Evolutionary conservation across 2,888 invertebrate species (phyloP).

Genomic region (Auanema freiburgensis): DNA sequence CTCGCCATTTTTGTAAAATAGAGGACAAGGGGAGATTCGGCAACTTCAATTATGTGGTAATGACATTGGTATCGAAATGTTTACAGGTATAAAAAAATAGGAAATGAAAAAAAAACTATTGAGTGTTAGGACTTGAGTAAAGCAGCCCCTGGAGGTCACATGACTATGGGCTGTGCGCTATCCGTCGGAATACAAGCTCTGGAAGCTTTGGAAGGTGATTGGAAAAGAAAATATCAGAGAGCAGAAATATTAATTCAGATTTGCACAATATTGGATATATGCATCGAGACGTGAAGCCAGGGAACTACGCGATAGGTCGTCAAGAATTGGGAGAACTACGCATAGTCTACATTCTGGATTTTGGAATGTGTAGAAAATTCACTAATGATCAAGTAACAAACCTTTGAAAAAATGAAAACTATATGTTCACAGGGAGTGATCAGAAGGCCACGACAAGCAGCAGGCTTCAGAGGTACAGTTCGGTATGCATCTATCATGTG

Average conservation of each 20-base stretch:
- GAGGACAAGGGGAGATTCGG: conserved; percentile 57
- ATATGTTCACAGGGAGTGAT: conserved; percentile 53
- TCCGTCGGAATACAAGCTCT: conserved; percentile 39
- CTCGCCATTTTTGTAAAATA: conserved; percentile 57
- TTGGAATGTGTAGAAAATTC: conserved; percentile 42
- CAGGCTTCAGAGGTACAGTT: conserved; percentile 60
- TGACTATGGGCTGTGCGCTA: conserved; percentile 46
- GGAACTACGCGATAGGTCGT: conserved; percentile 44
- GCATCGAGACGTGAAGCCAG: conserved; percentile 42
- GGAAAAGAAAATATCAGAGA: too few species aligned
- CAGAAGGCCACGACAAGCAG: conserved; percentile 55
- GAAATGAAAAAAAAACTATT: background rate
- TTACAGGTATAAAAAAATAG: conserved; percentile 24
- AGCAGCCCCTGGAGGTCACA: conserved; percentile 38
- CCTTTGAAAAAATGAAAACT: background rate
- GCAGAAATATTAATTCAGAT: conserved; percentile 30
- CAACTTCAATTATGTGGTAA: conserved; percentile 56
- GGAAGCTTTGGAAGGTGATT: conserved; percentile 39
- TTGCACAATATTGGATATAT: conserved; percentile 55
- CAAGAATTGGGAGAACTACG: conserved; percentile 41
- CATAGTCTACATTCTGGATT: conserved; percentile 49
- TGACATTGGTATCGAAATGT: conserved; percentile 60
- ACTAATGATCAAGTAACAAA: conserved; percentile 28
- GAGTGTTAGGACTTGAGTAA: conserved; percentile 32
- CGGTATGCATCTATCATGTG: conserved; percentile 58